These are phyloP conservation scores for Mico argentatus DNA, from an alignment of 2,797 vertebrate genomes.

Conservation along the genomic window DNA sequence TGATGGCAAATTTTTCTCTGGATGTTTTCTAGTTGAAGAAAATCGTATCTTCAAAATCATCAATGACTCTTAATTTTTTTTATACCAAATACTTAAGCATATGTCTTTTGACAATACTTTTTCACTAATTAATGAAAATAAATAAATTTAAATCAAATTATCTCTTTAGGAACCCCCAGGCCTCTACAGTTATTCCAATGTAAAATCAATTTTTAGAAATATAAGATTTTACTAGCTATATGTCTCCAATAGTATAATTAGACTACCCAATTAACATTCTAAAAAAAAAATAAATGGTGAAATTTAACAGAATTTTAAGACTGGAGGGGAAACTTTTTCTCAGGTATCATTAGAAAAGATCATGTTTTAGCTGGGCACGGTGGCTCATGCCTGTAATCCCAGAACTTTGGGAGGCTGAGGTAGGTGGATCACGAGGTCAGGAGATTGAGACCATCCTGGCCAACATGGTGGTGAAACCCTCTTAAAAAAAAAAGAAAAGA, in stretches of 20 bases:
- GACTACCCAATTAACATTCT: neutral
- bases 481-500: neutral
- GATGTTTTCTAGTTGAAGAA: slow-evolving; percentile 10
- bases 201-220: slow-evolving; percentile 2
- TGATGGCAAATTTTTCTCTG: neutral
- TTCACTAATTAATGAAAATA: slow-evolving; percentile 50
- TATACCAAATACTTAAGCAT: neutral
- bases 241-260: neutral
- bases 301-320: neutral
- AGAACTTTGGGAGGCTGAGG: too few species aligned
- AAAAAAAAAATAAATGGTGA: neutral
- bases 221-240: neutral
- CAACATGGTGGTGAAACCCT: too few species aligned
- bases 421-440: too few species aligned
- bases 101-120: neutral
- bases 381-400: too few species aligned
- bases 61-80: neutral
- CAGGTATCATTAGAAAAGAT: slow-evolving; percentile 20
- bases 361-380: neutral
- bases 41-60: slow-evolving; percentile 28
- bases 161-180: neutral
- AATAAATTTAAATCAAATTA: neutral
- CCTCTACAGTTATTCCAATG: neutral
- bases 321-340: neutral
- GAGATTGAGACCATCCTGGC: too few species aligned